These are phyloP conservation scores for Globodera ellingtonae DNA, from an alignment of 1,140 invertebrate species.

Conservation along the genomic window DNA sequence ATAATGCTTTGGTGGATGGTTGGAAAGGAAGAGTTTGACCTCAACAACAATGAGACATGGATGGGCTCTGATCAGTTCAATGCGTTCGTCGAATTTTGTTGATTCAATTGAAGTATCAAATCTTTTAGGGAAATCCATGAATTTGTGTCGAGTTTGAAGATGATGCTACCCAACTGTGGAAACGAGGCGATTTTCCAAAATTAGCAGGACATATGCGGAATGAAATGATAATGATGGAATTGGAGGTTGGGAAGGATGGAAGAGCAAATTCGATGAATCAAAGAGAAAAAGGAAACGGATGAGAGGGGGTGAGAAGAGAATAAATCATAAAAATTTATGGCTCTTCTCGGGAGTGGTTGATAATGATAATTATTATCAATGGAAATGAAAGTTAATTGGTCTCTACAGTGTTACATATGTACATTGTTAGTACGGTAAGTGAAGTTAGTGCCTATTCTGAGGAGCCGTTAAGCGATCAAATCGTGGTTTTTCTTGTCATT, in stretches of 20 bases:
- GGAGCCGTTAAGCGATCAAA: no score
- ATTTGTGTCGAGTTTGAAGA: not conserved
- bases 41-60: not conserved
- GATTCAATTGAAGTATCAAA: not conserved
- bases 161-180: not conserved
- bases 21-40: not conserved
- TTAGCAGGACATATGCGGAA: not conserved
- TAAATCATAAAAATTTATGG: slow-evolving; percentile 10
- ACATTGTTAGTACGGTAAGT: no score
- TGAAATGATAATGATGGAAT: not conserved
- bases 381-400: no score
- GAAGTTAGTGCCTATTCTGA: no score
- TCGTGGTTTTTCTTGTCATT: not conserved
- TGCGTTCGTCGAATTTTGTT: not conserved
- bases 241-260: not conserved
- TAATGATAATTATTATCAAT: no score
- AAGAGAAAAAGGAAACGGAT: not conserved
- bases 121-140: not conserved
- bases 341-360: no score
- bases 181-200: not conserved
- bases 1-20: not conserved
- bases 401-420: no score
- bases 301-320: not conserved
- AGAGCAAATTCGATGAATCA: not conserved
- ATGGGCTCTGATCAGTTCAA: slow-evolving; percentile 1